Percentiles rank a stretch among this genome's conserved stretches.
phyloP scores from a whole-genome alignment of 2,113 vertebrate species.

The Capreolus pygargus region DNA sequence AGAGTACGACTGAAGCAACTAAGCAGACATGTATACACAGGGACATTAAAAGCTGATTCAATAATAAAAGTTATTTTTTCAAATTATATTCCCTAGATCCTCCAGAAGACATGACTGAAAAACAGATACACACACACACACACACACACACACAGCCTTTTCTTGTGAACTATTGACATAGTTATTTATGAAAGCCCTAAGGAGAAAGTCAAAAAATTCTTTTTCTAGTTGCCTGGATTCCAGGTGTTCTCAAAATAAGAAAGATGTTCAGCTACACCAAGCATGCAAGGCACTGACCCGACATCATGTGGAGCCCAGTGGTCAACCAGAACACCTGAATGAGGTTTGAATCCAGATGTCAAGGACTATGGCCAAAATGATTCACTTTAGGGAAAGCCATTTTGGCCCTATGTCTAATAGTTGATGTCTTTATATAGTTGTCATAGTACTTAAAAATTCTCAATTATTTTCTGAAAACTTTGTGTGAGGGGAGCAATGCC shows the following conservation, averaged over 20 bases:
- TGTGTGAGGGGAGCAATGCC: background rate
- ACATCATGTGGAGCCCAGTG: background rate
- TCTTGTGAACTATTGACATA: background rate
- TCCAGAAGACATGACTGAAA: background rate
- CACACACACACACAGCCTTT: background rate
- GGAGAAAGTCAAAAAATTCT: background rate
- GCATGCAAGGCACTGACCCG: background rate
- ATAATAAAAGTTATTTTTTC: background rate
- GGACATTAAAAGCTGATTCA: background rate
- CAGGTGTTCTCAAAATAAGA: slow-evolving; percentile 42
- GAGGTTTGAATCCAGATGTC: slow-evolving; percentile 13
- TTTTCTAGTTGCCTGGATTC: background rate
- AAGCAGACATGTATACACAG: background rate
- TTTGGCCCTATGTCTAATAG: background rate
- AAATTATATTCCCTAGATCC: background rate
- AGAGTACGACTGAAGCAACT: background rate
- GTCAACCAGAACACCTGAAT: slow-evolving; percentile 27
- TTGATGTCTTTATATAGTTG: background rate
- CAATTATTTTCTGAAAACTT: background rate
- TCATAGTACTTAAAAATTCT: background rate
- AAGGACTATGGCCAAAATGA: background rate
- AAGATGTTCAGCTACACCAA: background rate
- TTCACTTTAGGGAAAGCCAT: background rate
- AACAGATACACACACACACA: background rate
- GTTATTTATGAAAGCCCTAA: background rate